phyloP scores from a whole-genome alignment of 1,140 invertebrate genomes.

The Eupristina koningsbergeri region DNA sequence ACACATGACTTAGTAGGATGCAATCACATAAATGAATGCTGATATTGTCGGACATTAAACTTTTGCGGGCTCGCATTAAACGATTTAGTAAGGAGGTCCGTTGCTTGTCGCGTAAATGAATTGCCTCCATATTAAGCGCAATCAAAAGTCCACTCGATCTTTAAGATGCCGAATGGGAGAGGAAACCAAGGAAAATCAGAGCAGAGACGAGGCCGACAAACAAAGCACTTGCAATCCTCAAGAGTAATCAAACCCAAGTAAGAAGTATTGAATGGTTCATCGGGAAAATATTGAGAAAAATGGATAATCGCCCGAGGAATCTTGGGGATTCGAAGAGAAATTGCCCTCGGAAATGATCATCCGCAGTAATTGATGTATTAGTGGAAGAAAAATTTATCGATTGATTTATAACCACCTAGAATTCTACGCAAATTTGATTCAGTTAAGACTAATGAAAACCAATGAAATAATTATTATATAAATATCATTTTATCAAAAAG shows the following conservation, averaged over 20 bases:
- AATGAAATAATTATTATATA: neutral
- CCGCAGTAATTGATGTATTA: conserved; percentile 9
- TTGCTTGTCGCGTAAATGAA: conserved; percentile 16
- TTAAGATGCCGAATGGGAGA: neutral
- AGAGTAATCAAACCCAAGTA: neutral
- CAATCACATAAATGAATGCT: conserved; percentile 1
- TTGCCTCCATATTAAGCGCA: conserved; percentile 11
- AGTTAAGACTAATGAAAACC: neutral
- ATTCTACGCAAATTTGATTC: neutral
- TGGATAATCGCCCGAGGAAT: neutral
- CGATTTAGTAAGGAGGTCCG: neutral
- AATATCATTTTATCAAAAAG: neutral
- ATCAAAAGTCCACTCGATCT: neutral
- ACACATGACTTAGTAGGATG: neutral
- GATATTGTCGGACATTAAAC: conserved; percentile 20
- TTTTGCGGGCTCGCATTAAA: conserved; percentile 4
- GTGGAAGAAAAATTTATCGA: too few species aligned
- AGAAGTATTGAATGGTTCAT: conserved; percentile 13
- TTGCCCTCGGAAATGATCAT: neutral
- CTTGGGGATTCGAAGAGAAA: neutral
- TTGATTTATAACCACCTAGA: neutral
- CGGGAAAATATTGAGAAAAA: conserved; percentile 17
- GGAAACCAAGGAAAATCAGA: neutral
- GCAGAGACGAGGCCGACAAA: neutral
- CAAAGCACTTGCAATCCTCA: neutral